Base-by-base conservation (phyloP, 2,113 vertebrate genomes). In the Thalassoma bifasciatum region DNA sequence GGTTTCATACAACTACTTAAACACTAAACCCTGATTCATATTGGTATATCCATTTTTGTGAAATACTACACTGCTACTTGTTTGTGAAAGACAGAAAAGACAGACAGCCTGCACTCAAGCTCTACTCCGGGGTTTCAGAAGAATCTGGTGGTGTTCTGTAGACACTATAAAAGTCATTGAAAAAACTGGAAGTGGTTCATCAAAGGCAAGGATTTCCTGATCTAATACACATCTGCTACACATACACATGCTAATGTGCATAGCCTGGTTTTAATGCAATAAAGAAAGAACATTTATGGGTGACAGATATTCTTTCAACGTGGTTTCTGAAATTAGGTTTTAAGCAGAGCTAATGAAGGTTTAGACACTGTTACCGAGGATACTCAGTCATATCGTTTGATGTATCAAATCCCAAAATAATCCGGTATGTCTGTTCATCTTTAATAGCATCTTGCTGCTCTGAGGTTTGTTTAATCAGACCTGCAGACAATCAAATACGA, bases 391-490 rank as follows among this genome's bases (percentile, higher is more conserved):
- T 14, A 73, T 72, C 21, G 19, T 84, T 79, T 26, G n/a, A 81
- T 74, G 54, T 62, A 69, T 81, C 58, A 59, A 49, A 68, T 69
- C 47, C 62, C 46, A 52, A 53, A 60, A 40, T 67, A 69, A 80
- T 82, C 62, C 57, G 59, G 60, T 67, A 54, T 2, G 53, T 74
- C 72, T 60, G 73, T 36, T 66, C 1, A 13, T 73, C 50, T 86
- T 49, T 24, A 72, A 68, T 5, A 49, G 79, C 64, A 54, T 49
- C 60, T 62, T 58, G 57, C 67, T 37, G 77, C 54, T 65, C 13
- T 0, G 37, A 42, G 72, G 60, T 70, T 83, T 54, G 62, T 79
- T 79, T 84, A 84, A 82, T 84, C 76, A 75, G 22, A 81, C 75
- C 52, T 61, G 72, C 81, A 61, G 68, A 79, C 47, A 54, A 52